Base-by-base conservation (phyloP, 2,113 vertebrate species). In the Lycaon pictus region DNA sequence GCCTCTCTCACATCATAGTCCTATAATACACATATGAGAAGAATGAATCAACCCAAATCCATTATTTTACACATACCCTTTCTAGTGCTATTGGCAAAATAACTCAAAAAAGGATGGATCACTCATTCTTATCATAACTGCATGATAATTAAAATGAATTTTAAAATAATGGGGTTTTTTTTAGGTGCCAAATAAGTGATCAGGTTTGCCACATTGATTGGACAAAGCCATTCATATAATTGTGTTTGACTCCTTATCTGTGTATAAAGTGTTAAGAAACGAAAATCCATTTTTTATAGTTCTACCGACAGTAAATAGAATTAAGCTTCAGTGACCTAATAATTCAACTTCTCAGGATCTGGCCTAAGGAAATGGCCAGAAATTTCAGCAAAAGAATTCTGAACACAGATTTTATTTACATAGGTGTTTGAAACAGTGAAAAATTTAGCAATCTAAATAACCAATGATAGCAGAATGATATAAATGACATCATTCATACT, bases 131-230 rank as follows among this genome's bases (percentile, higher is more conserved):
- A 35, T 85, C 27, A 43, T 88, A 29, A 76, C 43, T 77, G 23
- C n/a, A 94, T 71, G 55, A 88, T 43, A 90, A 76, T 90, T 71
- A 77, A 77, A 89, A 92, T 79, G 5, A 81, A 84, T 25, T 94
- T 80, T 22, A 88, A 93, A 79, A 76, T 88, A 43, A 11, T 60
- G 2, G 62, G 17, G 7, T 72, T 3, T 74, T 16, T 35, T 76
- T 13, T 72, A 96, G 51, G 9, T 91, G 1, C 11, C 22, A 85
- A 74, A 77, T 80, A 12, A 88, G 85, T 80, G 32, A 74, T 79
- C 22, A 82, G 11, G 10, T 89, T 93, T 96, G 79, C 19, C 60
- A 56, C 8, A 5, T 71, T 13, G 12, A 5, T 74, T 86, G 56
- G 55, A 92, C 19, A 86, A 96, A 96, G 74, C 56, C 15, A 63